These are phyloP conservation scores for Cistogaster globosa DNA, from an alignment of 2,888 invertebrate genomes.

Conservation along the genomic window DNA sequence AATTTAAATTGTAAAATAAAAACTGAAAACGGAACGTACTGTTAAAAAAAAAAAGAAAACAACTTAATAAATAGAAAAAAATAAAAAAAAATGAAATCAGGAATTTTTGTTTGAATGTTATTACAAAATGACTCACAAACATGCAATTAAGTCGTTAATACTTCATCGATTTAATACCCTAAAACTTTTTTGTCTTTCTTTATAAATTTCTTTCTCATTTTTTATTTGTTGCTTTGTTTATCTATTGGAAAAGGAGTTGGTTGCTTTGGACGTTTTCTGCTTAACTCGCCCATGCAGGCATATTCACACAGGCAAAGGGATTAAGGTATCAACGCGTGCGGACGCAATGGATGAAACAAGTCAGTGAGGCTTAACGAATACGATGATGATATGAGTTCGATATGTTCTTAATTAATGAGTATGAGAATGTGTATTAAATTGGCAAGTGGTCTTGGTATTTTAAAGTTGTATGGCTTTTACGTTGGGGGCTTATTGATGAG, in stretches of 20 bases:
- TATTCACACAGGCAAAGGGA: conserved; percentile 73
- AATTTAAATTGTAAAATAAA: conserved; percentile 37
- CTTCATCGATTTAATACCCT: conserved; percentile 82
- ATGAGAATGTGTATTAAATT: conserved; percentile 35
- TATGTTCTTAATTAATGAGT: conserved; percentile 52
- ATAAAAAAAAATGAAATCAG: not conserved
- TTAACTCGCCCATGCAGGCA: conserved; percentile 7
- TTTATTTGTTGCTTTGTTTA: conserved; percentile 20
- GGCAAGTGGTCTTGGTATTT: conserved; percentile 22
- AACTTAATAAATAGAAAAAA: conserved; percentile 6
- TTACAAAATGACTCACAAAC: conserved; percentile 80
- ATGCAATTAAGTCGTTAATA: conserved; percentile 83
- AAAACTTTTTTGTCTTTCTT: conserved; percentile 46
- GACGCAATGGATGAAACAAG: conserved; percentile 72
- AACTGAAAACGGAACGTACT: conserved; percentile 1
- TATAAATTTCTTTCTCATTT: conserved; percentile 5
- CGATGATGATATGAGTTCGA: conserved; percentile 59
- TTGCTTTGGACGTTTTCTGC: not conserved
- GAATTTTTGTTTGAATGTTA: conserved; percentile 67
- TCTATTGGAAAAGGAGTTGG: conserved; percentile 25
- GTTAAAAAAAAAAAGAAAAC: conserved; percentile 13
- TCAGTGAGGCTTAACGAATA: conserved; percentile 68
- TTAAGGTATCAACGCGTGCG: conserved; percentile 80
- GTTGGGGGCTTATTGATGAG: conserved; percentile 63
- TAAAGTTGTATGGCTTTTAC: not conserved